These are phyloP conservation scores for Arctia plantaginis DNA, from an alignment of 2,888 invertebrate species.

Conservation along the genomic window DNA sequence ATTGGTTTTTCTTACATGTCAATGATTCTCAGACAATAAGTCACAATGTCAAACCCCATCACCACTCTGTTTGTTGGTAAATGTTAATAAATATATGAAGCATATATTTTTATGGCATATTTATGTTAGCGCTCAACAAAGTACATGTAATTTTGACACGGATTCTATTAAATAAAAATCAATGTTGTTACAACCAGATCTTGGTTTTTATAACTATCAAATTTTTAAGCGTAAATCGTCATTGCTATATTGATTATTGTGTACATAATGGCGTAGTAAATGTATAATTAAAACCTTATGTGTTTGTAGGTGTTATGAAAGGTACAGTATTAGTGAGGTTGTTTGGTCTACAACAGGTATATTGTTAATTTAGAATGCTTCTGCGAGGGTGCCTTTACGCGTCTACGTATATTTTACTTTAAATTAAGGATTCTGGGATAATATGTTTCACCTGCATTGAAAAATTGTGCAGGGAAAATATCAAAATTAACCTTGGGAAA, in stretches of 20 bases:
- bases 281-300: slow-evolving; percentile 8
- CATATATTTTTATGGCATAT: slow-evolving; percentile 52
- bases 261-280: slow-evolving; percentile 8
- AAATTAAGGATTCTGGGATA: background rate
- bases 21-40: slow-evolving; percentile 17
- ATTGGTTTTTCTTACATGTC: slow-evolving; percentile 11
- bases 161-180: slow-evolving; percentile 16
- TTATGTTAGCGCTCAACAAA: slow-evolving; percentile 47
- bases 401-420: background rate
- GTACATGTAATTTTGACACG: slow-evolving; percentile 26
- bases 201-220: slow-evolving; percentile 15
- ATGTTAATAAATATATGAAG: slow-evolving; percentile 24
- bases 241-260: background rate
- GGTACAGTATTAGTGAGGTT: background rate
- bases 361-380: slow-evolving; percentile 4
- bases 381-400: background rate
- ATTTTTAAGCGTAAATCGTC: slow-evolving; percentile 13
- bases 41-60: slow-evolving; percentile 19
- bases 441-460: background rate
- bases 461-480: background rate
- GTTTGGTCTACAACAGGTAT: background rate
- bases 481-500: background rate
- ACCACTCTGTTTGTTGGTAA: slow-evolving; percentile 21
- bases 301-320: slow-evolving; percentile 9
- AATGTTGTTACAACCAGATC: background rate